phyloP scores from a whole-genome alignment of 2,113 vertebrate genomes.

The Clarias macrocephalus region DNA sequence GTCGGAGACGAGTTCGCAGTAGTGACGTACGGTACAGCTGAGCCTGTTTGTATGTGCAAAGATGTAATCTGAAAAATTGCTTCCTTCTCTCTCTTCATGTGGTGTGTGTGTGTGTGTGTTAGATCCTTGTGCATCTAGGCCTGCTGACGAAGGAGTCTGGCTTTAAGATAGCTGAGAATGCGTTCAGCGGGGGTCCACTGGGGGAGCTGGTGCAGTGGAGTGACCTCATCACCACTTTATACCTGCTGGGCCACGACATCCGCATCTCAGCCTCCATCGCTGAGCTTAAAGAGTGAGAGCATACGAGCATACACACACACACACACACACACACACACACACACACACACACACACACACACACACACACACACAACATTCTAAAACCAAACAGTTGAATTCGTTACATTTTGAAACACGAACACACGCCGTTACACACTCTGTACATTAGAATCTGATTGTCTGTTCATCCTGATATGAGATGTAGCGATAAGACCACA shows the following conservation, averaged over 20 bases:
- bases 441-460: too few relatives aligned
- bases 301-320: constrained; percentile 26
- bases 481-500: too few relatives aligned
- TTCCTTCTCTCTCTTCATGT: background rate
- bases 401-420: too few relatives aligned
- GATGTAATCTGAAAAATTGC: background rate
- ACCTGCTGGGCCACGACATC: constrained; percentile 96
- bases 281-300: constrained; percentile 97
- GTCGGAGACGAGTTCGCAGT: background rate
- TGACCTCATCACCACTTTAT: constrained; percentile 97
- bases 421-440: background rate
- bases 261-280: constrained; percentile 95
- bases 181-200: constrained; percentile 94
- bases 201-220: constrained; percentile 99
- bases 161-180: constrained; percentile 99
- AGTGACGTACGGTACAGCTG: background rate
- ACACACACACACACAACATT: background rate
- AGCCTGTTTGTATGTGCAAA: background rate
- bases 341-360: background rate
- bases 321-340: constrained; percentile 2
- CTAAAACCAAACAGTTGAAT: too few relatives aligned
- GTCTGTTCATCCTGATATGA: too few relatives aligned
- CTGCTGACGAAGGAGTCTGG: constrained; percentile 98
- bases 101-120: constrained; percentile 15
- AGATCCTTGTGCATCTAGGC: constrained; percentile 96